Evolutionary conservation across 30 jellyfish, hydroid and myxozoan genomes (phyloP), one percentile per base, ranked within the genome.

Genomic region (Euphysa ruthae): DNA sequence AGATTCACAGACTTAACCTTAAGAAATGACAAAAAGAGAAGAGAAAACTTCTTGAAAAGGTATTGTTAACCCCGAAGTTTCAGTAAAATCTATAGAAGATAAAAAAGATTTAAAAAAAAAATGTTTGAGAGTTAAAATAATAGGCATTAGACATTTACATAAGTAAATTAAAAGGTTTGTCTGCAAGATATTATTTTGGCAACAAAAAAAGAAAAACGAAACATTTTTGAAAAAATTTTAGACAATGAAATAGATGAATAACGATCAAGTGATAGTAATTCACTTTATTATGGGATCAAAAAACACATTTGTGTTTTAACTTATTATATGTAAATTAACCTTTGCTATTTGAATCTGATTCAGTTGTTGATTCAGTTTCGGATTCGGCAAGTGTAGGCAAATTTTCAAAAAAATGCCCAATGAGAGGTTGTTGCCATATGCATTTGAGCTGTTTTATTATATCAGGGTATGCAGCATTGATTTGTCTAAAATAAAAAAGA

Each of bases 371-470:
- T 14, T 54, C 19, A 28, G 64, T 51, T 30, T 56, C 84, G 7
- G 61, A 70, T 1, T 56, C 92, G 6, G 38, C 63, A n/a, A 69
- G 16, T 26, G 55, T 24, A 0, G 94, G 97, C 58, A 88, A 43
- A 6, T 49, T 64, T 18, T 75, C 71, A 55, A 88, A 88, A 18
- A 88, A 31, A 16, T 49, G 29, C 20, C 71, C 84, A 20, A 88
- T 82, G 75, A 88, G 49, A 19, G 73, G 83, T 22, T 79, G 86
- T 38, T 74, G 74, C 97, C 97, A 88, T 28, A 88, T 63, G 33
- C 63, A 55, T 28, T 83, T 75, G 15, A 88, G 34, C 72, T 88
- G 97, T 1, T 70, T 34, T 18, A 75, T 34, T n/a, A 78, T 81
- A 43, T 80, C 81, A 6, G 29, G 50, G 61, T 69, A 70, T 0